A percentile compares a stretch with the other conserved stretches of the same genome.
Evolutionary conservation across 64 coral and sea anemone species (phyloP).

Genomic region (Montipora cactus): DNA sequence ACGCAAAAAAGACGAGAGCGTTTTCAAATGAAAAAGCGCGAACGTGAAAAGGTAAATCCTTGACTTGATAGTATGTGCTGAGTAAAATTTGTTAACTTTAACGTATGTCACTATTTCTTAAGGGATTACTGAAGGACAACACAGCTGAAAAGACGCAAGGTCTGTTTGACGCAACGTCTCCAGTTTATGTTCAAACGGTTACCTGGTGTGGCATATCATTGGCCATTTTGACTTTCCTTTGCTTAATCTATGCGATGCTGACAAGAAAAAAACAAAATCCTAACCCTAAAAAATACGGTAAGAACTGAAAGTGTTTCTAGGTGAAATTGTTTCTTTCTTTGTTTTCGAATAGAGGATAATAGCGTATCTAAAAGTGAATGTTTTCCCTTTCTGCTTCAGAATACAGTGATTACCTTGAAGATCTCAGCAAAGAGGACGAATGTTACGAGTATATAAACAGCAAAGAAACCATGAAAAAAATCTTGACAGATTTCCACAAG

Average conservation of each 20-base stretch:
- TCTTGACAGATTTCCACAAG: conserved; percentile 74
- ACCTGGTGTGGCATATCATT: conserved; percentile 18
- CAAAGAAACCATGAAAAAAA: conserved; percentile 68
- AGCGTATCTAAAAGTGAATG: neutral
- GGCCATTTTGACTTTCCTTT: neutral
- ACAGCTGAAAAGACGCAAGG: conserved; percentile 23
- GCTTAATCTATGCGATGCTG: conserved; percentile 39
- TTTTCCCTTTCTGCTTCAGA: conserved; percentile 28
- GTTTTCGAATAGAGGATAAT: neutral
- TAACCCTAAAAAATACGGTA: conserved; percentile 59
- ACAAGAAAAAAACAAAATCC: conserved; percentile 38
- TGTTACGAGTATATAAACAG: conserved; percentile 49
- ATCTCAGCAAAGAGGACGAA: conserved; percentile 27
- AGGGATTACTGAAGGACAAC: conserved; percentile 43
- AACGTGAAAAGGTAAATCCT: neutral
- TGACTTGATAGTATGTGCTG: too few species aligned
- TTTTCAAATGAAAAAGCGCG: neutral
- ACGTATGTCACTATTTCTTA: neutral
- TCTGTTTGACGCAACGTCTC: conserved; percentile 59
- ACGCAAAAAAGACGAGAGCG: neutral
- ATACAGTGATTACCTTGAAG: conserved; percentile 51
- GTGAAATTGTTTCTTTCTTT: neutral
- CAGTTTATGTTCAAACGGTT: conserved; percentile 30
- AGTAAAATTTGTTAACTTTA: neutral
- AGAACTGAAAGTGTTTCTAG: neutral